Base-by-base conservation (phyloP, 2,888 invertebrate genomes). In the Thalpophila matura region DNA sequence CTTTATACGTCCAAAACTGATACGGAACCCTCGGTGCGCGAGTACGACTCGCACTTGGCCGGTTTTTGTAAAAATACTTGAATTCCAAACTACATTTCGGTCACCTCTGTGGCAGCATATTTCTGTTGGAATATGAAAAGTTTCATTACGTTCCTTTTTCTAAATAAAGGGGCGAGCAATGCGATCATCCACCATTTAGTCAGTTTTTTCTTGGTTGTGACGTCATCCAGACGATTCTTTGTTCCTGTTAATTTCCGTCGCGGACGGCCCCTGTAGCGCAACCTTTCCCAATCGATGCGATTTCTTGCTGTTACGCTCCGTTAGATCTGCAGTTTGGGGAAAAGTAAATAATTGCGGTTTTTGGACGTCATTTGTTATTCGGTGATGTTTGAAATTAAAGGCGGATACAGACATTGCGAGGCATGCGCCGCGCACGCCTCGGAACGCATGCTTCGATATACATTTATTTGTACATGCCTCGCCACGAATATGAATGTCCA, bases 181-280 rank as follows among this genome's bases (percentile, higher is more conserved):
- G 40, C 22, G 40, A 33, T 24, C 16, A 26, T 33, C 31, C 26
- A 40, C 24, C 37, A 27, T 43, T 50, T 46, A 26, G 42, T 53
- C 24, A 31, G 26, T 54, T 65, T 43, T 40, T 29, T 14, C 7
- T 35, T 67, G 56, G 22, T 42, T 42, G 31, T 61, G 61, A 58
- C 54, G 51, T 47, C 64, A 65, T 38, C 20, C 37, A 47, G 51
- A 43, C 37, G 55, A 38, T 12, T 42, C 55, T 67, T 67, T 71
- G 77, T 71, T 74, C 63, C 72, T 56, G 71, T 63, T 74, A 60
- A 77, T 72, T 77, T 71, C 77, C 77, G 70, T 37, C 50, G 35
- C 64, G 65, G 74, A 72, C 68, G 54, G 50, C 56, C 53, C 50
- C 53, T 24, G 67, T 59, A 12, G 49, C 49, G 51, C 55, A 57